These are phyloP conservation scores for Coronaproctus castanopsis DNA, from an alignment of 2,888 invertebrate genomes.

Conservation along the genomic window DNA sequence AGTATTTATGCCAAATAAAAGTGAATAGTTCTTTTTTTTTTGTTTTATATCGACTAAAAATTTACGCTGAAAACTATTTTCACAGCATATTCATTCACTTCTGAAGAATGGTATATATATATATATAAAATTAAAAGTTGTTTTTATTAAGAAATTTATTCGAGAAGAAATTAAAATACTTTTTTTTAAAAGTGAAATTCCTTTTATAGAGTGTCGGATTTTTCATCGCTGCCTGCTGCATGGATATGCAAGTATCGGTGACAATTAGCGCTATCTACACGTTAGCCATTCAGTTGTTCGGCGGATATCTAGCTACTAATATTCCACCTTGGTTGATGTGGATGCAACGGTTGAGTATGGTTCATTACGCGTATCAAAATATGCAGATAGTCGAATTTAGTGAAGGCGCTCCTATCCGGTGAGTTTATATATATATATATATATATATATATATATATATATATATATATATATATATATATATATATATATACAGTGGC, in stretches of 20 bases:
- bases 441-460: too few species aligned
- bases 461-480: too few species aligned
- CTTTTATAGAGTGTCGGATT: constrained; percentile 43
- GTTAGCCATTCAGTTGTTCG: constrained; percentile 52
- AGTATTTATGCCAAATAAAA: too few species aligned
- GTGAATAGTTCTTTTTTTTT: too few species aligned
- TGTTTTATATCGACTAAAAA: too few species aligned
- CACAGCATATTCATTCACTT: too few species aligned
- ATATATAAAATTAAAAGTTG: too few species aligned
- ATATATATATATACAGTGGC: neutral
- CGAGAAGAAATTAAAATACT: too few species aligned
- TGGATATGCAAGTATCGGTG: constrained; percentile 55
- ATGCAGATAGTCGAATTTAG: constrained; percentile 60
- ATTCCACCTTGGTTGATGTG: constrained; percentile 52
- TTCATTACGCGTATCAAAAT: constrained; percentile 60
- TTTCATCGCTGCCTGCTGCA: constrained; percentile 54
- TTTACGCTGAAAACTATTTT: too few species aligned
- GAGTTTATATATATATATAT: constrained; percentile 28
- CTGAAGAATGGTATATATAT: too few species aligned
- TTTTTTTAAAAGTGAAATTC: too few species aligned
- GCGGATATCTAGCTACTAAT: constrained; percentile 50
- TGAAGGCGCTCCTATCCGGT: constrained; percentile 45
- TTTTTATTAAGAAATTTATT: too few species aligned
- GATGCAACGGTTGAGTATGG: constrained; percentile 54
- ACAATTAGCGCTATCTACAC: constrained; percentile 57